These are phyloP conservation scores for Herminia tarsipennalis DNA, from an alignment of 2,888 invertebrate species.

Conservation along the genomic window DNA sequence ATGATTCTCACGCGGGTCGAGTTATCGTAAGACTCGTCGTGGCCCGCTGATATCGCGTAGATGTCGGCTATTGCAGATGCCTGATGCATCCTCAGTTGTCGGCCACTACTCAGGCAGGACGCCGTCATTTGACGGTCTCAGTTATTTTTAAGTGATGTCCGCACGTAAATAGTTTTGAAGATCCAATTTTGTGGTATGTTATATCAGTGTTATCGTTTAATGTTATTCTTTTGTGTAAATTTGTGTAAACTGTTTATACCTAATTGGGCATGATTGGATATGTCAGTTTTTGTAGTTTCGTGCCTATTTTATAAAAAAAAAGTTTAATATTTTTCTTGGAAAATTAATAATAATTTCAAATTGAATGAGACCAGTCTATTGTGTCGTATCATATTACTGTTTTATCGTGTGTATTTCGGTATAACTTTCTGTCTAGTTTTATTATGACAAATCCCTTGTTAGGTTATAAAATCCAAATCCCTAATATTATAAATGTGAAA, in stretches of 20 bases:
- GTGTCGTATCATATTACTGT: too few species aligned
- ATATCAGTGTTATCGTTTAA: not conserved
- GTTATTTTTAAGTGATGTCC: conserved; percentile 16
- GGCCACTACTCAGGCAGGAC: conserved; percentile 59
- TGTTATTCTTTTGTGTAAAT: not conserved
- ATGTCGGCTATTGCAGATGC: conserved; percentile 47
- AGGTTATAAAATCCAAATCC: too few species aligned
- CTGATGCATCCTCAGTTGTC: conserved; percentile 70
- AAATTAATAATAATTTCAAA: too few species aligned
- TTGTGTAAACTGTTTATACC: not conserved
- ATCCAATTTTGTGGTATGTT: conserved; percentile 10
- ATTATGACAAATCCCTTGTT: too few species aligned
- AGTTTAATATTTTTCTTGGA: too few species aligned
- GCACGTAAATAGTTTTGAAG: conserved; percentile 6
- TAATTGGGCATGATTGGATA: too few species aligned
- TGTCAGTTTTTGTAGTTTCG: too few species aligned
- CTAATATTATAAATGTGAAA: too few species aligned
- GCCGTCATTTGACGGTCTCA: conserved; percentile 47
- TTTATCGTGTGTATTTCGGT: too few species aligned
- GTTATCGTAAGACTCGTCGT: conserved; percentile 63
- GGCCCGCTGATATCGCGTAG: conserved; percentile 51
- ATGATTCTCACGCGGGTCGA: conserved; percentile 57
- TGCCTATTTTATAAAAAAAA: too few species aligned
- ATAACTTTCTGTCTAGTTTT: too few species aligned
- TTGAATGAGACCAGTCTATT: too few species aligned